Percentiles rank a stretch among this genome's conserved stretches.
Evolutionary conservation across 2,113 vertebrate species (phyloP).

Genomic region (Amia ocellicauda): DNA sequence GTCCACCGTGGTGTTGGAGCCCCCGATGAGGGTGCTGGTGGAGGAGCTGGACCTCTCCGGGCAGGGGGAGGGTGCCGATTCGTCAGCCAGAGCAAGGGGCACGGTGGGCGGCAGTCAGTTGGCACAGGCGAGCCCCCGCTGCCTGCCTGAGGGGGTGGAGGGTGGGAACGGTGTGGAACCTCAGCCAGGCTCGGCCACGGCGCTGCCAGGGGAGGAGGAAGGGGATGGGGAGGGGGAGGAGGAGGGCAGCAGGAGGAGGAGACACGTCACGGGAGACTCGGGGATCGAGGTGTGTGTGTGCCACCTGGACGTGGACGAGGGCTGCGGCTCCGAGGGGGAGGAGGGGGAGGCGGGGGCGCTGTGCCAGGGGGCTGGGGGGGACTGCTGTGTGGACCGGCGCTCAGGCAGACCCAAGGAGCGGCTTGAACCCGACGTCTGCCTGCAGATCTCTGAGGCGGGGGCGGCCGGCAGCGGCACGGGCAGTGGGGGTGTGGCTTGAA

Average conservation of each 20-base stretch:
- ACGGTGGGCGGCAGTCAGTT: conserved; percentile 14
- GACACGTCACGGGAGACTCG: conserved; percentile 74
- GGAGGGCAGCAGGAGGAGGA: conserved; percentile 59
- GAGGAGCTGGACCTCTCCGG: neutral
- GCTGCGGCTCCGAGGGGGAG: conserved; percentile 58
- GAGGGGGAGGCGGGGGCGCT: conserved; percentile 46
- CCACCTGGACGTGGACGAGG: conserved; percentile 60
- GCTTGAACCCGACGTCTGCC: conserved; percentile 32
- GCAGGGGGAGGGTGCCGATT: conserved; percentile 10
- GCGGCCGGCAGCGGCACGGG: conserved; percentile 41
- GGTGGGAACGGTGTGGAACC: no score
- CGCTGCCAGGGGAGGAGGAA: conserved; percentile 30
- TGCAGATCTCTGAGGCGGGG: conserved; percentile 25
- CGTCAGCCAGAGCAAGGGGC: neutral
- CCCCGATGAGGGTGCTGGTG: conserved; percentile 14
- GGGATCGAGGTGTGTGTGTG: conserved; percentile 76
- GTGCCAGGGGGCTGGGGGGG: conserved; percentile 47
- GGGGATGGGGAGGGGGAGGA: conserved; percentile 42
- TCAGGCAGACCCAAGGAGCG: conserved; percentile 49
- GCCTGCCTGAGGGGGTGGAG: no score
- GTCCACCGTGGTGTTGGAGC: conserved; percentile 30
- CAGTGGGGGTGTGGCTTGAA: conserved; percentile 63
- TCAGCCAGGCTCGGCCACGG: neutral
- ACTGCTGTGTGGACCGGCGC: conserved; percentile 53
- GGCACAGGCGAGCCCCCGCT: neutral